Base-by-base conservation (phyloP, 2,113 vertebrate genomes). In the Cyprinodon tularosa region DNA sequence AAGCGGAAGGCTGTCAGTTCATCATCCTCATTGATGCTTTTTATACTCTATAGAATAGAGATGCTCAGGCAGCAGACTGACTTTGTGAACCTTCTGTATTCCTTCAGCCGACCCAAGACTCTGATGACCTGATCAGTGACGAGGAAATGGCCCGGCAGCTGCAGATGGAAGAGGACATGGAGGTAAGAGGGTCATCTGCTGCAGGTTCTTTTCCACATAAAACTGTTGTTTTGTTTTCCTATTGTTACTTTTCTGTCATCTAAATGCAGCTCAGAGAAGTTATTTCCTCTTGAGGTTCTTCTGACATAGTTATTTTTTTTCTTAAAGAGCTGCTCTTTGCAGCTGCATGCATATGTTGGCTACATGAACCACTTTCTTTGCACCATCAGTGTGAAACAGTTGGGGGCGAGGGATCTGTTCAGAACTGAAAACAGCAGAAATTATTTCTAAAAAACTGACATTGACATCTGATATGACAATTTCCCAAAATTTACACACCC, bases 1-100 rank as follows among this genome's bases (percentile, higher is more conserved):
- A 95, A 96, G 88, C 94, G 96, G 83, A 97, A 96, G 91, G 93
- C 96, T 65, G 98, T 99, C 83, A 96, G 96, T 94, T 12, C 11
- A 66, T 29, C 1, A 40, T 50, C 44, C 12, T 66, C 20, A 9
- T 17, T 15, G 3, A 63, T 17, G 4, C 39, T 42, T 3, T 1
- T 8, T 1, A 44, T 9, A 39, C 6, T 38, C 57, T 76, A 20
- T 17, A 57, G 17, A 45, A 45, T 37, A 40, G 22, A 15, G 44
- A 45, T 10, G 29, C 29, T 11, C 9, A 45, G 12, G 9, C 44
- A 7, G 44, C 15, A 76, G 20, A 39, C 4, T 72, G 4, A 63
- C 38, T 29, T 62, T 62, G 3, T 61, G n/a, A 62, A 73, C 69
- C 36, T 66, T 38, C 0, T 81, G n/a, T 77, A 2, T 20, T 91